Base-by-base conservation (phyloP, 2,888 invertebrate genomes). In the Folsomia manolachei region DNA sequence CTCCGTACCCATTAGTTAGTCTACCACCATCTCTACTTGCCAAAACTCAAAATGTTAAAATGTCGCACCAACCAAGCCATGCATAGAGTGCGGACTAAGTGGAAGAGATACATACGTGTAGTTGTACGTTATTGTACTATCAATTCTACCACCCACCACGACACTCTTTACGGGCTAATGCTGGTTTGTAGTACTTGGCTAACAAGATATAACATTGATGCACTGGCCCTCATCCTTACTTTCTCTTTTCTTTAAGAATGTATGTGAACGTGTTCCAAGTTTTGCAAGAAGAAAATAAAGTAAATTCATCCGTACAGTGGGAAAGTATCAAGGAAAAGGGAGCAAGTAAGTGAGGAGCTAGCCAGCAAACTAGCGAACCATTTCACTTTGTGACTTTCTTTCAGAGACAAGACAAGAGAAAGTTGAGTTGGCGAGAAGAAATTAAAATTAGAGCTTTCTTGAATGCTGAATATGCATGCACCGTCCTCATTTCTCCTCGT, bases 381-480 rank as follows among this genome's bases (percentile, higher is more conserved):
- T 19, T 18, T 56, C 21, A 56, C 56, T 56, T 56, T 19, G 56
- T 56, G 18, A 56, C 56, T 56, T 56, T 56, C 56, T 56, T 19
- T 39, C 39, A 9, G 9, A 19, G 23, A 63, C n/a, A n/a, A n/a
- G n/a, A n/a, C n/a, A n/a, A n/a, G 63, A 63, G 9, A 66, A 52
- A 52, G 51, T 51, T 51, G 51, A 66, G 65, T 66, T 66, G 23
- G 52, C 52, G n/a, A 66, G 65, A 66, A 66, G 65, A 66, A 66
- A 66, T 66, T 66, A 66, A 66, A 66, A 66, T 66, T 66, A 66
- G 65, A 52, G 65, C 65, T 19, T 19, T 52, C 39, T 19, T 52
- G 51, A 52, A 66, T 39, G 39, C 2, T 56, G 56, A 56, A 56
- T 56, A 56, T 56, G 56, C 56, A 56, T 18, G 4, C 56, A 7